A percentile compares a stretch with the other conserved stretches of the same genome.
Evolutionary conservation across 2,888 invertebrate genomes (phyloP).

Genomic region (Cotesia congregata): DNA sequence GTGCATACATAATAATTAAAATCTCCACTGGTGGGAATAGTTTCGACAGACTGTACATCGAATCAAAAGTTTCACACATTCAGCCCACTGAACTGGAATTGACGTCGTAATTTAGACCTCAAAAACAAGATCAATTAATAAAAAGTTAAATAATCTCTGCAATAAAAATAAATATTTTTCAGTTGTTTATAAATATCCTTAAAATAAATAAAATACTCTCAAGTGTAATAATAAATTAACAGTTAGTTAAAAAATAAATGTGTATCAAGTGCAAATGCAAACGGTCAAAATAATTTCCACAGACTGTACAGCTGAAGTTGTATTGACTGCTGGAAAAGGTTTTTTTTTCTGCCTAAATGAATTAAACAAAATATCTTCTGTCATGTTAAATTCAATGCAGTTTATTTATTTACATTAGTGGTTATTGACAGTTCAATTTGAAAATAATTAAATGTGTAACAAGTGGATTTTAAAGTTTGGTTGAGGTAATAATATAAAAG

Average conservation of each 20-base stretch:
- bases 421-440: background rate
- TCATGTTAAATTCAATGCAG: background rate
- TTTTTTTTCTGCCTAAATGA: conserved; percentile 16
- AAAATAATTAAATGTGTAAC: background rate
- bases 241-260: background rate
- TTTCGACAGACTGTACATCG: conserved; percentile 51
- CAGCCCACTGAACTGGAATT: conserved; percentile 56
- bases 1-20: background rate
- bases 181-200: background rate
- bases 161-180: background rate
- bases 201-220: background rate
- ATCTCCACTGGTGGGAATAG: conserved; percentile 41
- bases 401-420: background rate
- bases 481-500: background rate
- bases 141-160: background rate
- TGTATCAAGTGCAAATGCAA: background rate
- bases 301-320: conserved; percentile 61
- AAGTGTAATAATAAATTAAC: background rate
- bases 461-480: background rate
- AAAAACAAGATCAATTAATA: background rate
- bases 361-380: background rate
- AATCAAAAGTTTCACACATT: conserved; percentile 39
- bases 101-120: conserved; percentile 46
- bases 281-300: conserved; percentile 58
- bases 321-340: conserved; percentile 56